Conservation (phyloP, 2,888 invertebrate species). For the Thymelicus acteon region DNA sequence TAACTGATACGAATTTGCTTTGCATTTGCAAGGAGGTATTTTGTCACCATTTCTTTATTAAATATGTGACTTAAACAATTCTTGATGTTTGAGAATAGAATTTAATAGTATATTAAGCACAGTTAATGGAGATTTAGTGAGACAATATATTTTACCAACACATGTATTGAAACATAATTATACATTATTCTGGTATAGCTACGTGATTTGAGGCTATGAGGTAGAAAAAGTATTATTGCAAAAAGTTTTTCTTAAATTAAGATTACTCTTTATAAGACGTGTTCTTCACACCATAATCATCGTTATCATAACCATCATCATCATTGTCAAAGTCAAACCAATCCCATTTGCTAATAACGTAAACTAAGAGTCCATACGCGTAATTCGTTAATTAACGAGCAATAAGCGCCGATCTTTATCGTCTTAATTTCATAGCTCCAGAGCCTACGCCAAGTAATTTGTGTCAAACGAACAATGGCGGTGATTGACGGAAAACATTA, state of each 20-base stretch:
- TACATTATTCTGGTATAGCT: too few relatives aligned
- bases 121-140: too few relatives aligned
- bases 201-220: too few relatives aligned
- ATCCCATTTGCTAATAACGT: not conserved
- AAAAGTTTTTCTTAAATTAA: too few relatives aligned
- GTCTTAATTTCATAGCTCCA: slow-evolving; percentile 38
- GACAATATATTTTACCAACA: too few relatives aligned
- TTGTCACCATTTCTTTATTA: slow-evolving; percentile 14
- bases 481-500: slow-evolving; percentile 69
- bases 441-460: slow-evolving; percentile 74
- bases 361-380: not conserved
- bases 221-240: too few relatives aligned
- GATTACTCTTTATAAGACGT: too few relatives aligned
- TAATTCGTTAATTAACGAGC: not conserved
- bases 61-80: not conserved
- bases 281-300: too few relatives aligned
- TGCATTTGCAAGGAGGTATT: slow-evolving; percentile 10
- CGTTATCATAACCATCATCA: not conserved
- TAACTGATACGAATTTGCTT: slow-evolving; percentile 20
- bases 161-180: too few relatives aligned
- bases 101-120: not conserved
- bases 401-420: slow-evolving; percentile 29
- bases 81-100: not conserved
- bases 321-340: not conserved
- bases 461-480: slow-evolving; percentile 71